These are phyloP conservation scores for Monochamus alternatus DNA, from an alignment of 2,888 invertebrate genomes.

Conservation along the genomic window DNA sequence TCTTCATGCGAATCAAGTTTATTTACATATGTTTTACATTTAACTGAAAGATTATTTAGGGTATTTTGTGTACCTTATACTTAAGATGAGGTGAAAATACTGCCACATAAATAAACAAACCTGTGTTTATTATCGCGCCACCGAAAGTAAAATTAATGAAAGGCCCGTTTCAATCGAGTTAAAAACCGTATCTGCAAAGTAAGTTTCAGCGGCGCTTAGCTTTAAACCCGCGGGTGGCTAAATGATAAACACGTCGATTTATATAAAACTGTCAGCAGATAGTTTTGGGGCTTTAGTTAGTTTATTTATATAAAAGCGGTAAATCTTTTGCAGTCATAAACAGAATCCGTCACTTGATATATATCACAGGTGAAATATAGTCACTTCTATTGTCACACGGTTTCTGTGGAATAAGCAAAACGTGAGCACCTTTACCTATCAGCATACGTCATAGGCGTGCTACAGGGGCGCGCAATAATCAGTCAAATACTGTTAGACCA, in stretches of 20 bases:
- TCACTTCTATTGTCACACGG: constrained; percentile 49
- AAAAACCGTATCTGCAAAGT: constrained; percentile 42
- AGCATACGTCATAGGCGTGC: constrained; percentile 37
- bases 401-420: constrained; percentile 52
- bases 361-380: constrained; percentile 56
- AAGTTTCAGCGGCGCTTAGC: constrained; percentile 53
- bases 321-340: constrained; percentile 52
- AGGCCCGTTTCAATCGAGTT: not conserved
- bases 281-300: constrained; percentile 50
- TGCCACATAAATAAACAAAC: not conserved
- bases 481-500: no score
- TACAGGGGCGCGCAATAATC: not conserved
- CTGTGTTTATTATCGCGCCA: constrained; percentile 9
- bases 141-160: constrained; percentile 25
- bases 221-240: constrained; percentile 54
- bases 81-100: no score
- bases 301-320: constrained; percentile 56
- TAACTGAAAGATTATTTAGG: no score
- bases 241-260: constrained; percentile 51
- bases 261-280: constrained; percentile 56
- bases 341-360: constrained; percentile 51
- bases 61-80: no score
- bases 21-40: no score
- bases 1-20: no score
- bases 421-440: constrained; percentile 48